phyloP scores from a whole-genome alignment of 1,140 invertebrate species.

The Drosophila pruinosa region DNA sequence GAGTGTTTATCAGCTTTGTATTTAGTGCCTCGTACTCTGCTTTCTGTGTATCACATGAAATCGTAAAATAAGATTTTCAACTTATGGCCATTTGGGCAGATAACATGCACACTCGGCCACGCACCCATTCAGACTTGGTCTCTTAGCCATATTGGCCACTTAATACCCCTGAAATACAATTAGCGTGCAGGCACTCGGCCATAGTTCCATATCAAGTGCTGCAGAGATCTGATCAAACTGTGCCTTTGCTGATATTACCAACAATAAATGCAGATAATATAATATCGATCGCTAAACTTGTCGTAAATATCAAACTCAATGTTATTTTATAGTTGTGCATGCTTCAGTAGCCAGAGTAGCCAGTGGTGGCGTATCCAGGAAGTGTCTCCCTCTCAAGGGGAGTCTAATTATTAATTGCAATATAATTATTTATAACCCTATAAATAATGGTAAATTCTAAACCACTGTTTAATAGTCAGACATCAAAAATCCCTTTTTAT shows the following conservation, averaged over 20 bases:
- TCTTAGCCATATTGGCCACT: slow-evolving; percentile 32
- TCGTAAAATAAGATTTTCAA: slow-evolving; percentile 81
- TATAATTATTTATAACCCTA: too few species aligned
- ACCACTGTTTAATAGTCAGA: too few species aligned
- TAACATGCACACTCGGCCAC: slow-evolving; percentile 55
- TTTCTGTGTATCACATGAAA: slow-evolving; percentile 67
- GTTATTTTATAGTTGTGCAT: slow-evolving; percentile 45
- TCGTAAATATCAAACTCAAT: slow-evolving; percentile 76
- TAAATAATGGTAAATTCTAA: too few species aligned
- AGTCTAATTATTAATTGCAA: neutral
- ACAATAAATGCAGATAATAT: slow-evolving; percentile 73
- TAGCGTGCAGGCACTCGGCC: slow-evolving; percentile 19
- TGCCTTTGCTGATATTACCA: slow-evolving; percentile 59
- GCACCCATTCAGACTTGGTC: neutral
- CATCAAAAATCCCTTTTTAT: too few species aligned
- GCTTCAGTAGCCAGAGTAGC: slow-evolving; percentile 24
- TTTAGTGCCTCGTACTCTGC: slow-evolving; percentile 62
- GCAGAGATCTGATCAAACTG: slow-evolving; percentile 52
- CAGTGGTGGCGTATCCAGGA: slow-evolving; percentile 35
- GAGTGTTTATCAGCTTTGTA: slow-evolving; percentile 60
- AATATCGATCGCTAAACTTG: slow-evolving; percentile 75
- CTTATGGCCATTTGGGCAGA: slow-evolving; percentile 63
- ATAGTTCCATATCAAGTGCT: slow-evolving; percentile 51
- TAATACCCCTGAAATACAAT: slow-evolving; percentile 35
- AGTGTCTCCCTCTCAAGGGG: neutral